Evolutionary conservation across 2,888 invertebrate species (phyloP).

Genomic region (Pecten maximus): DNA sequence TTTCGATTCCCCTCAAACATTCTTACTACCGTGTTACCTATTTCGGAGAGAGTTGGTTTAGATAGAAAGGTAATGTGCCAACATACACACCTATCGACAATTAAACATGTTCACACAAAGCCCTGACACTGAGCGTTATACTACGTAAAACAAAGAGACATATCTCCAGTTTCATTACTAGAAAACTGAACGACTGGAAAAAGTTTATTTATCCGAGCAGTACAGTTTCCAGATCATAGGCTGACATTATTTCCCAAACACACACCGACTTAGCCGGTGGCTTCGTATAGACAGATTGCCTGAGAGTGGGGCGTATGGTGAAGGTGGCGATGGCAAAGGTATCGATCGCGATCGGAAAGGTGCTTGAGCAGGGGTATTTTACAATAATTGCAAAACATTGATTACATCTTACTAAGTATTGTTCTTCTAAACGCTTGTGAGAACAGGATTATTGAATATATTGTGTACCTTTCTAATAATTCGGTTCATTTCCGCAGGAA

Average conservation of each 20-base stretch:
- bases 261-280: neutral
- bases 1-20: too few species aligned
- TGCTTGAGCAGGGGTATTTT: conserved; percentile 29
- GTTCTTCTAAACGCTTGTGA: conserved; percentile 29
- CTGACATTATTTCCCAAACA: neutral
- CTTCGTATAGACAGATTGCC: neutral
- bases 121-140: neutral
- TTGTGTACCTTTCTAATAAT: conserved; percentile 7
- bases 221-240: neutral
- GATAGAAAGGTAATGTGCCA: too few species aligned
- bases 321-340: neutral
- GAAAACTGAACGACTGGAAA: neutral
- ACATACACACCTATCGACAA: neutral
- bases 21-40: too few species aligned
- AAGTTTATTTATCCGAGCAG: neutral
- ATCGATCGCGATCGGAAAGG: conserved; percentile 7
- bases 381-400: conserved; percentile 35
- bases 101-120: neutral
- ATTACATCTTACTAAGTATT: conserved; percentile 20
- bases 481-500: neutral
- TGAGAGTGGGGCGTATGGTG: conserved; percentile 21
- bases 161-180: neutral
- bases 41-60: too few species aligned
- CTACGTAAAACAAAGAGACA: neutral
- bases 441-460: neutral